Evolutionary conservation across 2,888 invertebrate genomes (phyloP).

Genomic region (Entomobrya proxima): DNA sequence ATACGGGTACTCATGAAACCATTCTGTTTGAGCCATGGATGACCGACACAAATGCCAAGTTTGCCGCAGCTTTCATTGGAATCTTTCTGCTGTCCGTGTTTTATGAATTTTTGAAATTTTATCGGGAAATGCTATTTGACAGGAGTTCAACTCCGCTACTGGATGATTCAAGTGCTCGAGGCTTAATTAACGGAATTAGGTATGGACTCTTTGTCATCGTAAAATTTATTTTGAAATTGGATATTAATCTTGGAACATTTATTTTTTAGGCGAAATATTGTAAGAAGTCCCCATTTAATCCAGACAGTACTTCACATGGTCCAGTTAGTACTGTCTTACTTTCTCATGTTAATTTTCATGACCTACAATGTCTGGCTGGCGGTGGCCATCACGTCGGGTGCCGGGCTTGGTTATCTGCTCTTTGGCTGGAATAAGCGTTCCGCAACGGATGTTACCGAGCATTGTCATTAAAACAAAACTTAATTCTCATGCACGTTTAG

Average conservation of each 20-base stretch:
- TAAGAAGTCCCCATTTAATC: slow-evolving; percentile 83
- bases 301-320: slow-evolving; percentile 94
- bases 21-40: slow-evolving; percentile 67
- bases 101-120: slow-evolving; percentile 67
- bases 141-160: not conserved
- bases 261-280: slow-evolving; percentile 52
- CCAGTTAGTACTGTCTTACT: slow-evolving; percentile 93
- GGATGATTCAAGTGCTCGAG: not conserved
- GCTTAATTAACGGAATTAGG: slow-evolving; percentile 31
- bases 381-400: slow-evolving; percentile 90
- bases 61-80: slow-evolving; percentile 51
- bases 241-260: not conserved
- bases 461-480: slow-evolving; percentile 86
- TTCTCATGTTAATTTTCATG: slow-evolving; percentile 97
- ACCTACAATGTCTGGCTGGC: slow-evolving; percentile 97
- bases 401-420: slow-evolving; percentile 93
- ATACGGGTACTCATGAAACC: slow-evolving; percentile 41
- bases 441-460: slow-evolving; percentile 94
- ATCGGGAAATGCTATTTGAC: slow-evolving; percentile 56
- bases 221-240: not conserved
- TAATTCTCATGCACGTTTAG: not conserved
- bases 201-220: not conserved
- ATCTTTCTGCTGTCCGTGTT: slow-evolving; percentile 62
- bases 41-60: slow-evolving; percentile 44
- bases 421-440: slow-evolving; percentile 97